phyloP scores from a whole-genome alignment of 2,888 invertebrate species.

The Parnassius glacialis region DNA sequence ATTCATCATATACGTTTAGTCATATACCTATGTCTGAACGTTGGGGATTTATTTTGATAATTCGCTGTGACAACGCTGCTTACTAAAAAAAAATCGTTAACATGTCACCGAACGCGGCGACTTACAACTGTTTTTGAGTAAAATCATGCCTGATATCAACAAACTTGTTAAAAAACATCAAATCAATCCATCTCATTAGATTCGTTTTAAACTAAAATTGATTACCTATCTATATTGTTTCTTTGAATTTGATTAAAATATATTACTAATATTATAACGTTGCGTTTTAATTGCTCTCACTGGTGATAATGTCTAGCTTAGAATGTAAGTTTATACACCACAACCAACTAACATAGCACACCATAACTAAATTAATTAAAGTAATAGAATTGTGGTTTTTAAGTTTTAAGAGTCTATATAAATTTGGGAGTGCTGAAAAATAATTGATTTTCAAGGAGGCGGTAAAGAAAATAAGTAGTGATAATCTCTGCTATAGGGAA shows the following conservation, averaged over 20 bases:
- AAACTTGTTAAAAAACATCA: constrained; percentile 27
- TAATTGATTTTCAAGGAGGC: too few species aligned
- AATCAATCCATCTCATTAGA: constrained; percentile 22
- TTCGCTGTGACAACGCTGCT: constrained; percentile 5
- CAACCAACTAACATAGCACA: too few species aligned
- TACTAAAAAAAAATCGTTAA: constrained; percentile 28
- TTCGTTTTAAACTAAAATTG: constrained; percentile 6
- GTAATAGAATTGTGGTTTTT: too few species aligned
- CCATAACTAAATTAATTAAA: too few species aligned
- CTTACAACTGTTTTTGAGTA: constrained; percentile 33
- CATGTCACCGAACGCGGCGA: constrained; percentile 32
- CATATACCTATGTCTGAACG: not conserved
- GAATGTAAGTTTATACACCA: too few species aligned
- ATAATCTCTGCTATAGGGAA: too few species aligned
- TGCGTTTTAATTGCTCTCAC: too few species aligned
- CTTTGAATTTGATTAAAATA: not conserved
- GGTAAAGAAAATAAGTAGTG: too few species aligned
- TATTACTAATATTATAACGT: not conserved
- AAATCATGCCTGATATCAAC: constrained; percentile 34
- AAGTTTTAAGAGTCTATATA: too few species aligned
- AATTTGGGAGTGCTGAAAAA: too few species aligned
- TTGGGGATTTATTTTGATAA: too few species aligned
- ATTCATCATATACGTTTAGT: not conserved
- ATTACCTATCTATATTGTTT: constrained; percentile 7
- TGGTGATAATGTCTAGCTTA: too few species aligned